These are phyloP conservation scores for Carassius gibelio DNA, from an alignment of 2,113 vertebrate species.

Conservation along the genomic window DNA sequence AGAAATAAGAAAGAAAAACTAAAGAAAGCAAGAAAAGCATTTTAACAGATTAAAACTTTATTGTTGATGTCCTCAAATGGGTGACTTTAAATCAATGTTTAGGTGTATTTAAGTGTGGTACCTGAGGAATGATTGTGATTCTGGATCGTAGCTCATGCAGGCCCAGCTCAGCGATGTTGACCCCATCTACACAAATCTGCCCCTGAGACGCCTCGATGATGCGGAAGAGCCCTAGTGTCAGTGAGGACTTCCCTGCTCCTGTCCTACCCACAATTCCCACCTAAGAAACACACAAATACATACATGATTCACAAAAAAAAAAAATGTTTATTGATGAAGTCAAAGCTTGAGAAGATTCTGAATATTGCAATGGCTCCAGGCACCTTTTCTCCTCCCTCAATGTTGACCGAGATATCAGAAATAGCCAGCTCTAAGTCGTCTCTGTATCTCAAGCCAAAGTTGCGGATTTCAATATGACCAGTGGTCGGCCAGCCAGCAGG, in stretches of 20 bases:
- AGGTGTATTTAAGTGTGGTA: slow-evolving; percentile 52
- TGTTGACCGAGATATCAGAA: slow-evolving; percentile 81
- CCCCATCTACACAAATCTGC: slow-evolving; percentile 86
- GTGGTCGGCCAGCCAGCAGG: slow-evolving; percentile 80
- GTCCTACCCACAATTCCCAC: slow-evolving; percentile 96
- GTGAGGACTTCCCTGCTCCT: slow-evolving; percentile 93
- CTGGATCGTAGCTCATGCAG: slow-evolving; percentile 89
- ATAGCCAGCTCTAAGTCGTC: slow-evolving; percentile 88
- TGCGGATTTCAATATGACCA: slow-evolving; percentile 83
- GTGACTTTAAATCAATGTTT: not conserved
- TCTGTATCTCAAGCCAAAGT: slow-evolving; percentile 85
- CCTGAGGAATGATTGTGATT: slow-evolving; percentile 98
- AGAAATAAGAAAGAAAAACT: not conserved
- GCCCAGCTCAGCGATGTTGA: slow-evolving; percentile 87
- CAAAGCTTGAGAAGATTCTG: not conserved
- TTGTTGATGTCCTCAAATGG: not conserved
- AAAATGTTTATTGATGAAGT: not conserved
- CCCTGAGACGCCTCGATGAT: slow-evolving; percentile 89
- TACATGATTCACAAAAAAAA: not conserved
- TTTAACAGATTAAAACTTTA: not conserved
- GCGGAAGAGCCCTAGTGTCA: slow-evolving; percentile 91
- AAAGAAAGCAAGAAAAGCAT: too few species aligned
- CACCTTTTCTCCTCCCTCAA: slow-evolving; percentile 91
- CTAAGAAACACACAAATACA: slow-evolving; percentile 64
- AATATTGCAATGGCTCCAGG: not conserved